Evolutionary conservation across 2,797 vertebrate species (phyloP), one percentile per base, ranked within the genome.

Genomic region (Sebastiscus tertius): DNA sequence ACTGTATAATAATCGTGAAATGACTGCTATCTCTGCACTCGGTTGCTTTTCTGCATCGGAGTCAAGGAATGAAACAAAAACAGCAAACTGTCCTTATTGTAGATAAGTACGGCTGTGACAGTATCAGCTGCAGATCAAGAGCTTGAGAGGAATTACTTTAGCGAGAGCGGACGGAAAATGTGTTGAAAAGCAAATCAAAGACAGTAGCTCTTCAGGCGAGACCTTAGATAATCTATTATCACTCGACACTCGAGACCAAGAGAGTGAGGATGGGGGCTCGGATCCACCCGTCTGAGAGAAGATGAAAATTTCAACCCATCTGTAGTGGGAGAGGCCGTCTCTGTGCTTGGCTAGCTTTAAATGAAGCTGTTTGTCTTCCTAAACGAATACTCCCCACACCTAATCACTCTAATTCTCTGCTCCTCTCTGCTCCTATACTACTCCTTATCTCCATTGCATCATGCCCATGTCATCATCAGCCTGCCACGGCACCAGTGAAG

Each of bases 331-430:
- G 83, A 82, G 86, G 80, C 68, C 18, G 33, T 78, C 80, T 87
- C 73, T 83, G 84, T 87, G 90, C 89, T 91, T 91, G 87, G 75
- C 86, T 90, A 85, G 81, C 81, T 92, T 85, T 90, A 89, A 92
- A 90, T 88, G 83, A 91, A 92, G 88, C 82, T 85, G 91, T 93
- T 92, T 90, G 91, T 92, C 92, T 91, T 91, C 85, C 76, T 86
- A 92, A 91, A 92, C 85, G 92, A 92, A 88, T 66, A 72, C 78
- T 82, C 86, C 85, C 59, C 66, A 72, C 77, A 76, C 82, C 84
- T 84, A 89, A 92, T 86, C 88, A 86, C 86, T 85, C 84, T 33
- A 72, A 89, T 82, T 78, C 77, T 84, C 86, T 27, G 54, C 82
- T 75, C 54, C 72, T 74, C 81, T 78, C 76, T 36, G 60, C 77